Base-by-base conservation (phyloP, 2,797 vertebrate genomes). In the Vipera latastei region DNA sequence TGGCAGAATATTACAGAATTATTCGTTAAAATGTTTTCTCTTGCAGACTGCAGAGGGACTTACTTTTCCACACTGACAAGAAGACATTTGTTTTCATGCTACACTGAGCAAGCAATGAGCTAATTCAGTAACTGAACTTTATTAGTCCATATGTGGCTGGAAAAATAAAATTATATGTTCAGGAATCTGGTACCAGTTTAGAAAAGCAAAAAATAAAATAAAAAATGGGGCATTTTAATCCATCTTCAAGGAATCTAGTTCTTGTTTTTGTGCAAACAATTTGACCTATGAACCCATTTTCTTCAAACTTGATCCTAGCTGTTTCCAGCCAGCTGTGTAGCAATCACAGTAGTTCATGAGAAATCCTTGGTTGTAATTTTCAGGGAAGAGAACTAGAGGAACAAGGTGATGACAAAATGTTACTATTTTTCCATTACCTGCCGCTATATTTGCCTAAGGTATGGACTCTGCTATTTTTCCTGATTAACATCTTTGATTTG, bases 321-420 rank as follows among this genome's bases (percentile, higher is more conserved):
- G 96, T 96, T 96, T 95, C 93, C 95, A 97, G 97, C 97, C 97
- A 98, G 97, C 97, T 98, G 98, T 97, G 97, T 97, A 96, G 97
- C 97, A 98, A 98, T 97, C 97, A 97, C 97, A 97, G 95, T 98
- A 98, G 96, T 97, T 94, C 95, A 96, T 95, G 97, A 97, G 96
- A 97, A 97, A 97, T 97, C 96, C 96, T 97, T 97, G 97, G 97
- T 97, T 98, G 97, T 97, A 97, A 98, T 97, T 97, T 97, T 95
- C 93, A 96, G 94, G 91, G 95, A 94, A 94, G 96, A 96, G 97
- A 96, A 93, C 93, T 93, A 95, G 95, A 97, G 96, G 97, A 98
- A 98, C 97, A 98, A 98, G 97, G 97, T 97, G 97, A 97, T 97
- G 97, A 97, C 97, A 98, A 97, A 98, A 97, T 97, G 97, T 98